Evolutionary conservation across 2,888 invertebrate species (phyloP), one percentile per base, ranked within the genome.

Genomic region (Drosophila quasianomalipes): DNA sequence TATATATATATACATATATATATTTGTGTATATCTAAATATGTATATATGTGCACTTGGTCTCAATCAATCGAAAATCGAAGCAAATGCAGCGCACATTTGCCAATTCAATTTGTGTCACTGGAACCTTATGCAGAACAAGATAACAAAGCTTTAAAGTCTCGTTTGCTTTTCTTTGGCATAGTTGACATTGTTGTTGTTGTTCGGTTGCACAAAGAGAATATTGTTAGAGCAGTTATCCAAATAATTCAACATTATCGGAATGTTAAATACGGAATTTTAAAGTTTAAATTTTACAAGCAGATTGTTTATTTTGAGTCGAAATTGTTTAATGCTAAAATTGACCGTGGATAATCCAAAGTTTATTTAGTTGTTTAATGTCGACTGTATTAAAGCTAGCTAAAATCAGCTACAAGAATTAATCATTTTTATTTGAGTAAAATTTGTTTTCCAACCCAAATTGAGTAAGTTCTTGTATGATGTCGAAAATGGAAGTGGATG

Each of bases 51-150:
- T 16, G n/a, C 9, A 64, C 59, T 70, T 74, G 64, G 74, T 70
- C 66, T 65, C 89, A 73, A 81, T 83, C 83, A 83, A 81, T 76
- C 79, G 69, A 70, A 81, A 82, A 82, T 78, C 70, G 73, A 82
- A 88, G 68, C 72, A 77, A 81, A 76, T 78, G 81, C 81, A 71
- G 53, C 68, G 83, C 77, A 47, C 26, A 83, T 81, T 81, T 83
- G 71, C 59, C 74, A 77, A 81, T 80, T 81, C 81, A 81, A 81
- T 81, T 81, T 81, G 59, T 66, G 30, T 57, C 68, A 7, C 19
- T 41, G 49, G 65, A 58, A 41, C 30, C 41, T 70, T 60, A 58
- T 75, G 41, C 44, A 63, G n/a, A 41, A 41, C 28, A 26, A 26
- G 35, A 30, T 16, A 26, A 47, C 35, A 63, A 68, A 69, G 73